Evolutionary conservation across 2,797 vertebrate genomes (phyloP).

Genomic region (Mus caroli): DNA sequence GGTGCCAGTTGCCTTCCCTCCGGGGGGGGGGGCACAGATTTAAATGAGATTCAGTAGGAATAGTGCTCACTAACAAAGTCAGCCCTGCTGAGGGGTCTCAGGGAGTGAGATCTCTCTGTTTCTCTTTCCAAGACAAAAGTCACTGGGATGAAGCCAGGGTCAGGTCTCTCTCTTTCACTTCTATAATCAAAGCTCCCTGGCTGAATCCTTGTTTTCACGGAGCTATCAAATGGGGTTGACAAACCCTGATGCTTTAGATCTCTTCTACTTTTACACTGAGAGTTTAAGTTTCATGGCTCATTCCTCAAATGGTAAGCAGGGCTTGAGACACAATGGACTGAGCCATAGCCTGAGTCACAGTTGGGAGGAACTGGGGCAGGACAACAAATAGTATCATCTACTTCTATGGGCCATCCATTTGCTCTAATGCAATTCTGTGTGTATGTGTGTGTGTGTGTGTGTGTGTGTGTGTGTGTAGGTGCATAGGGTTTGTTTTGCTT

Average conservation of each 20-base stretch:
- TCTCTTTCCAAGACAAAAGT: background rate
- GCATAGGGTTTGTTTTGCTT: background rate
- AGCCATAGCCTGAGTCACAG: background rate
- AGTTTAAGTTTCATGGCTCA: background rate
- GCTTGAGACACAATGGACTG: slow-evolving; percentile 20
- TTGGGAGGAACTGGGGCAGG: background rate
- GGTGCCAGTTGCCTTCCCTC: background rate
- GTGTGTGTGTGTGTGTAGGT: background rate
- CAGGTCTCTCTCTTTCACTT: background rate
- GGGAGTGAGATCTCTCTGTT: background rate
- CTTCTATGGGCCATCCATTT: background rate
- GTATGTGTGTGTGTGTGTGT: background rate
- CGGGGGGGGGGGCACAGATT: background rate
- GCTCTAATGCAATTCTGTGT: background rate
- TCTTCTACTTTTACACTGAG: background rate
- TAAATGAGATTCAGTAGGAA: slow-evolving; percentile 29
- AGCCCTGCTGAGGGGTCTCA: background rate
- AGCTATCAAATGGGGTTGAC: background rate
- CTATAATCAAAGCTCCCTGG: background rate
- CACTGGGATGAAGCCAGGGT: background rate
- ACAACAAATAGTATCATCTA: background rate
- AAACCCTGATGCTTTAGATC: background rate
- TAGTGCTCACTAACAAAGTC: slow-evolving; percentile 5
- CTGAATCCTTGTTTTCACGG: background rate
- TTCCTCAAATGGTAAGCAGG: background rate